Evolutionary conservation across 2,888 invertebrate species (phyloP).

Genomic region (Apamea crenata): DNA sequence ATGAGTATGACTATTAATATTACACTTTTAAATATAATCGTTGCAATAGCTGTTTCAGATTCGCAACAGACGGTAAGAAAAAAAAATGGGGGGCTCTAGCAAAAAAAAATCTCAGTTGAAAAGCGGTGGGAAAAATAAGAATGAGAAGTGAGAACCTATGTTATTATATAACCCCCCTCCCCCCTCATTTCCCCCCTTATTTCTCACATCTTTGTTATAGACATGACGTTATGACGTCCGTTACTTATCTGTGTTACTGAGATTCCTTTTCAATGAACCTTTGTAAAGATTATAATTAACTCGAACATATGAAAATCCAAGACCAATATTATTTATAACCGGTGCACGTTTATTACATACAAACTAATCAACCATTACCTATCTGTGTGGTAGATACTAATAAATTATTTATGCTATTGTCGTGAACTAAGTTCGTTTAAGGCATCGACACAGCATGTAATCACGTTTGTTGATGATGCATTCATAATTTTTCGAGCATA

Average conservation of each 20-base stretch:
- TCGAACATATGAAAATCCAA: slow-evolving; percentile 8
- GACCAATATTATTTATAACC: neutral
- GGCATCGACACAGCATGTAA: neutral
- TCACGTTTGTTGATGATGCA: neutral
- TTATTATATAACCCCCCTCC: no score
- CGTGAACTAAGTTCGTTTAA: slow-evolving; percentile 13
- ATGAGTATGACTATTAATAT: no score
- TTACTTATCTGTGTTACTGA: slow-evolving; percentile 4
- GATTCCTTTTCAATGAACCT: slow-evolving; percentile 10
- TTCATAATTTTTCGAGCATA: neutral
- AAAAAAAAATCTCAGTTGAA: neutral
- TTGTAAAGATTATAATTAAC: slow-evolving; percentile 22
- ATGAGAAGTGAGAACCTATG: neutral
- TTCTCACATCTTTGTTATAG: neutral
- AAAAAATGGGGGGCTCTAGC: no score
- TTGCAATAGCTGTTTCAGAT: no score
- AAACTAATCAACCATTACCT: slow-evolving; percentile 34
- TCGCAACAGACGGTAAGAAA: no score
- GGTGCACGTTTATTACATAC: slow-evolving; percentile 14
- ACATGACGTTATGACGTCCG: neutral
- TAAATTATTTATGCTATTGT: slow-evolving; percentile 30
- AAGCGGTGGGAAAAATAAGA: neutral
- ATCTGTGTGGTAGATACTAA: slow-evolving; percentile 38
- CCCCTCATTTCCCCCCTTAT: no score
- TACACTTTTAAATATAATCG: no score